phyloP scores from a whole-genome alignment of 2,113 vertebrate genomes.

The Phrynosoma platyrhinos region DNA sequence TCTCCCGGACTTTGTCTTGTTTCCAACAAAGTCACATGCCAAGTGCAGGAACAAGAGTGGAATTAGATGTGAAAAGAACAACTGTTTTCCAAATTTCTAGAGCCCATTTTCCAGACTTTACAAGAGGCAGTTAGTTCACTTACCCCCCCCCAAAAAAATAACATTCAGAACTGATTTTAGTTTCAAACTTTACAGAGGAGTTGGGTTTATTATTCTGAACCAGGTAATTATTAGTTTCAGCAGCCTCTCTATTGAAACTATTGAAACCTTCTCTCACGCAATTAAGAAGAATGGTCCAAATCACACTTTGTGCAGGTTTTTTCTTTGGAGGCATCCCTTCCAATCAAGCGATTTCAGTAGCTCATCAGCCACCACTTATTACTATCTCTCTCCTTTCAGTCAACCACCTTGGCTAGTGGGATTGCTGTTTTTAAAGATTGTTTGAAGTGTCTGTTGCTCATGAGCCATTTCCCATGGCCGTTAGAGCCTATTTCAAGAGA shows the following conservation, averaged over 20 bases:
- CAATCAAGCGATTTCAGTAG: not conserved
- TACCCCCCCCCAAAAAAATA: too few species aligned
- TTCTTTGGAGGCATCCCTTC: not conserved
- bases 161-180: not conserved
- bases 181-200: not conserved
- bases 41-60: too few species aligned
- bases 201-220: not conserved
- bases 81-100: too few species aligned
- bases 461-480: not conserved
- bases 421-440: constrained; percentile 5
- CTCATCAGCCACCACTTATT: not conserved
- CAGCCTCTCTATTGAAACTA: not conserved
- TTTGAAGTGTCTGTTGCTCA: not conserved
- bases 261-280: not conserved
- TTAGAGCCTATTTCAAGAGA: constrained; percentile 24
- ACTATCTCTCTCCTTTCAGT: too few species aligned
- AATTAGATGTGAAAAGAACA: too few species aligned
- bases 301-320: not conserved
- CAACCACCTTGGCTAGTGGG: not conserved
- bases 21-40: too few species aligned
- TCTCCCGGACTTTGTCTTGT: too few species aligned
- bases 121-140: too few species aligned
- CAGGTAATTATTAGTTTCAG: not conserved
- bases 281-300: not conserved
- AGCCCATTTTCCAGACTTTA: not conserved